Evolutionary conservation across 2,113 vertebrate species (phyloP), one percentile per base, ranked within the genome.

Genomic region (Ranitomeya imitator): DNA sequence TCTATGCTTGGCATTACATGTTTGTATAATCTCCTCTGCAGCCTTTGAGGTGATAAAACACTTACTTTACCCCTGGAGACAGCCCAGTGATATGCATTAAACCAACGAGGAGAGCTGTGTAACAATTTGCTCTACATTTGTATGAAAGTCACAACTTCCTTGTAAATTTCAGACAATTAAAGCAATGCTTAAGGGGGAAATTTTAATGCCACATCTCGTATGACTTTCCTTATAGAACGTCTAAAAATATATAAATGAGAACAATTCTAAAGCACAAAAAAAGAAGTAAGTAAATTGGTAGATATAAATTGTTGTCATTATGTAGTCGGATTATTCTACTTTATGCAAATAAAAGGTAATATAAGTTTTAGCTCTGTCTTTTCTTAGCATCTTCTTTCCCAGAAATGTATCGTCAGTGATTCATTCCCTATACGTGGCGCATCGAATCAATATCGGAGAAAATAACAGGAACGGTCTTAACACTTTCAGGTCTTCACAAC

Each of bases 71-170:
- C 82, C 82, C 82, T 6, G 23, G 82, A 71, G 82, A 69, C 82
- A 71, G 51, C 82, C 82, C 52, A 71, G 65, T 31, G 63, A 84
- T 84, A 69, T 69, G 82, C 82, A 84, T 71, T 84, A 84, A 84
- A 84, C 82, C 82, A 84, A 55, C 63, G 71, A 67, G 71, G 31
- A 84, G 63, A 84, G 51, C 63, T 11, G 45, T 83, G 81, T 83
- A 69, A 69, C 63, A 84, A 51, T 65, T 71, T 84, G 63, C 82
- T 71, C 61, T 23, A 55, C 63, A 84, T 84, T 84, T 54, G 82
- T 84, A 84, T 83, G 82, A 84, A 71, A 84, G 51, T 71, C 82
- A 84, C 65, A 83, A 69, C 63, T 84, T 84, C 51, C 82, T 84
- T 69, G 82, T 71, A 84, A 84, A 71, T 84, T 69, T 54, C 15